Conservation (phyloP, 1,140 invertebrate genomes). For the Drosophila ironensis region DNA sequence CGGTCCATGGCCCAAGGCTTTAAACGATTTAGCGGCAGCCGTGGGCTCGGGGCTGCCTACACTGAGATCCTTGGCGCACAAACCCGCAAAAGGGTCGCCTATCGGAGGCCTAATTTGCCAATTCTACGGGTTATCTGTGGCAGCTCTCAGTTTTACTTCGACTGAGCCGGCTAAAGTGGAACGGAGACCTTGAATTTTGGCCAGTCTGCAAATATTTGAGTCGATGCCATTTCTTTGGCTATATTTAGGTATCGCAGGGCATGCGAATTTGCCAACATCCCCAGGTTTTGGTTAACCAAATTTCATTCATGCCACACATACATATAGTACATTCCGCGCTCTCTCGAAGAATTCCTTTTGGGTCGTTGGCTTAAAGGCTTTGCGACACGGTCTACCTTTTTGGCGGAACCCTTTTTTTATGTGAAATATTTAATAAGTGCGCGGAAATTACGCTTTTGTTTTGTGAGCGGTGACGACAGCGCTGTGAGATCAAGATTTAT, state of each 20-base stretch:
- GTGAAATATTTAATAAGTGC: constrained; percentile 49
- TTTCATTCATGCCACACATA: neutral
- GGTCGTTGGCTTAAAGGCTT: constrained; percentile 58
- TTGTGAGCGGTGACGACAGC: constrained; percentile 45
- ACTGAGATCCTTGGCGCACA: neutral
- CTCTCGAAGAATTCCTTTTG: constrained; percentile 3
- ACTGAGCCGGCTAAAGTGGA: too few species aligned
- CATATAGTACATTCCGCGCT: too few species aligned
- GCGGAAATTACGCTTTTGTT: constrained; percentile 37
- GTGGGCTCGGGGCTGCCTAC: constrained; percentile 13
- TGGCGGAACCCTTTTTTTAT: constrained; percentile 36
- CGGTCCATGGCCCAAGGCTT: constrained; percentile 26
- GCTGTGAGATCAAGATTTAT: constrained; percentile 58
- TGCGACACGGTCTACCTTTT: constrained; percentile 44
- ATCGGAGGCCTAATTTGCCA: constrained; percentile 2
- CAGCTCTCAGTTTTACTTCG: neutral
- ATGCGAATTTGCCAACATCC: too few species aligned
- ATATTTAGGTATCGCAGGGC: too few species aligned
- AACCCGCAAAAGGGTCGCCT: constrained; percentile 1
- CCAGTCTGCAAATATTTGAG: neutral
- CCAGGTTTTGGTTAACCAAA: too few species aligned
- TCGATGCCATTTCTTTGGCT: too few species aligned
- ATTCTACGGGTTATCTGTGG: neutral
- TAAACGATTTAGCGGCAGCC: constrained; percentile 40
- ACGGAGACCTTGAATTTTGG: too few species aligned